These are phyloP conservation scores for Sebastes jordani DNA, from an alignment of 2,797 vertebrate genomes.

Conservation along the genomic window DNA sequence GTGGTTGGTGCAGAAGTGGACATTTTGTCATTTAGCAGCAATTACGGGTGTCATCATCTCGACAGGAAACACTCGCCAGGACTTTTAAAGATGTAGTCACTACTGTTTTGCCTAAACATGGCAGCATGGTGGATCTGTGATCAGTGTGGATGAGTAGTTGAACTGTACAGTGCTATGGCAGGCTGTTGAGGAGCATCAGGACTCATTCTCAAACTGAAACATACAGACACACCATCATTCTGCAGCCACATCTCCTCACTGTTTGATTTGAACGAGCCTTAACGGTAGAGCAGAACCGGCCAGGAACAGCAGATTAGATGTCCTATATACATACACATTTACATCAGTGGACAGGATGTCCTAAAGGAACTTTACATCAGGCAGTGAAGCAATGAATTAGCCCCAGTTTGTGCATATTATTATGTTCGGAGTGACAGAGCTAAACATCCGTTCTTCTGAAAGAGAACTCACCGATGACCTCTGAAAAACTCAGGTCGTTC, in stretches of 20 bases:
- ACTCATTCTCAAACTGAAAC: conserved; percentile 23
- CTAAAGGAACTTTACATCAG: conserved; percentile 59
- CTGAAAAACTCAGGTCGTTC: background rate
- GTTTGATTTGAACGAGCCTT: conserved; percentile 20
- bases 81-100: conserved; percentile 3
- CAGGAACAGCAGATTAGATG: conserved; percentile 58
- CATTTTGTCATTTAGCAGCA: conserved; percentile 53
- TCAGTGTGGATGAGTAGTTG: conserved; percentile 47
- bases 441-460: background rate
- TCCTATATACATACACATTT: conserved; percentile 66
- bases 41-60: background rate
- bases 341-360: conserved; percentile 56
- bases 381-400: conserved; percentile 29
- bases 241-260: background rate
- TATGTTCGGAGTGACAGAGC: conserved; percentile 19
- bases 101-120: conserved; percentile 22
- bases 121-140: conserved; percentile 52
- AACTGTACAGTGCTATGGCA: conserved; percentile 59
- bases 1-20: conserved; percentile 20
- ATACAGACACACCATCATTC: background rate
- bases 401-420: background rate
- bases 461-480: background rate
- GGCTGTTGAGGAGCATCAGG: conserved; percentile 16
- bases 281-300: conserved; percentile 38
- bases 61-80: background rate